phyloP scores from a whole-genome alignment of 2,113 vertebrate species.

The Thryonomys swinderianus region DNA sequence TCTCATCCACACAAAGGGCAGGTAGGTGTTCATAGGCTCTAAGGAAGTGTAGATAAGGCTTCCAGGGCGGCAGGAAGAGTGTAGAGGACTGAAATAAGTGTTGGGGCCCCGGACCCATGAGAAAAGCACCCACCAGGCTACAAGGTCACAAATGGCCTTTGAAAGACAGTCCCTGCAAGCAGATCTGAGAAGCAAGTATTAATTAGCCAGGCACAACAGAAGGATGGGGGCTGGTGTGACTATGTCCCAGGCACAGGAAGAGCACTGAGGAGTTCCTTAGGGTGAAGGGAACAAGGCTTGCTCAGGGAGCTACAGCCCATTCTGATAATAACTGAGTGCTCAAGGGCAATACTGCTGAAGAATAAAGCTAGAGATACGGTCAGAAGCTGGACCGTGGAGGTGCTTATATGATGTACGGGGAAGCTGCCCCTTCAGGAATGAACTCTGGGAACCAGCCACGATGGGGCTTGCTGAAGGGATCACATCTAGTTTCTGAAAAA shows the following conservation, averaged over 20 bases:
- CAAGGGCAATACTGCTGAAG: neutral
- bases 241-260: neutral
- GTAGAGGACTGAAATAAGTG: neutral
- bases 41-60: neutral
- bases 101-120: neutral
- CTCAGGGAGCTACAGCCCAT: neutral
- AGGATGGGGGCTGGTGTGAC: too few relatives aligned
- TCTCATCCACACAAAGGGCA: neutral
- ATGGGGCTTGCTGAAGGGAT: neutral
- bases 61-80: neutral
- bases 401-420: neutral
- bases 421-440: neutral
- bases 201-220: neutral
- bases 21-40: neutral
- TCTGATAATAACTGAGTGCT: neutral
- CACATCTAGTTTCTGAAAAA: slow-evolving; percentile 20
- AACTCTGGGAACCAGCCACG: neutral
- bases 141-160: neutral
- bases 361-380: neutral
- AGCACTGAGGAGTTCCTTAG: neutral
- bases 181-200: neutral
- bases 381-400: neutral
- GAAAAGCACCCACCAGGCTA: neutral
- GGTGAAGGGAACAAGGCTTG: neutral
- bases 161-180: neutral